Percentiles rank a stretch among this genome's conserved stretches.
Conservation (phyloP, 64 coral and sea anemone genomes). For the Astreopora myriophthalma region DNA sequence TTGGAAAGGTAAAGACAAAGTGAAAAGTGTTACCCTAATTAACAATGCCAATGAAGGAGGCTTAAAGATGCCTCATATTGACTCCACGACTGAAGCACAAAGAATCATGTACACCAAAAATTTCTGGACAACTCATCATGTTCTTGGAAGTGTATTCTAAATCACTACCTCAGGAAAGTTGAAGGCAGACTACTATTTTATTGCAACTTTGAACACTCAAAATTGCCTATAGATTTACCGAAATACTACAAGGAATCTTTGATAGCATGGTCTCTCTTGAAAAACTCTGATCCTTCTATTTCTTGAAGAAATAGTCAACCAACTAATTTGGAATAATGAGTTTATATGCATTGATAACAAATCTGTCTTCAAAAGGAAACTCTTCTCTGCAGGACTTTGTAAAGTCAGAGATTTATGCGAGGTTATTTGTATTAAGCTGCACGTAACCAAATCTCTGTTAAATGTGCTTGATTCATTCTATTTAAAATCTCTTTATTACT, state of each 20-base stretch:
- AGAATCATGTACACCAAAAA: too few relatives aligned
- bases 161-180: neutral
- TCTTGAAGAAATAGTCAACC: neutral
- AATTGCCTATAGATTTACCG: neutral
- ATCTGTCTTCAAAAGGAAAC: slow-evolving; percentile 15
- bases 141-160: neutral
- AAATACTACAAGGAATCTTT: neutral
- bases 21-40: too few relatives aligned
- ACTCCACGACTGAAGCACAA: too few relatives aligned
- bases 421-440: neutral
- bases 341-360: slow-evolving; percentile 19
- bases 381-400: neutral
- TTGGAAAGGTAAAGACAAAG: too few relatives aligned
- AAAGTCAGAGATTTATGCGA: slow-evolving; percentile 16
- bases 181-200: neutral
- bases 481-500: neutral
- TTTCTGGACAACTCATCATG: neutral
- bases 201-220: neutral
- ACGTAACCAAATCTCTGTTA: neutral
- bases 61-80: too few relatives aligned
- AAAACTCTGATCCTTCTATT: neutral
- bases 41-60: too few relatives aligned
- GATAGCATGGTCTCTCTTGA: neutral
- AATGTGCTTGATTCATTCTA: neutral
- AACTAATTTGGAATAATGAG: slow-evolving; percentile 14